phyloP scores from a whole-genome alignment of 2,797 vertebrate genomes.

The Hirundo rustica region DNA sequence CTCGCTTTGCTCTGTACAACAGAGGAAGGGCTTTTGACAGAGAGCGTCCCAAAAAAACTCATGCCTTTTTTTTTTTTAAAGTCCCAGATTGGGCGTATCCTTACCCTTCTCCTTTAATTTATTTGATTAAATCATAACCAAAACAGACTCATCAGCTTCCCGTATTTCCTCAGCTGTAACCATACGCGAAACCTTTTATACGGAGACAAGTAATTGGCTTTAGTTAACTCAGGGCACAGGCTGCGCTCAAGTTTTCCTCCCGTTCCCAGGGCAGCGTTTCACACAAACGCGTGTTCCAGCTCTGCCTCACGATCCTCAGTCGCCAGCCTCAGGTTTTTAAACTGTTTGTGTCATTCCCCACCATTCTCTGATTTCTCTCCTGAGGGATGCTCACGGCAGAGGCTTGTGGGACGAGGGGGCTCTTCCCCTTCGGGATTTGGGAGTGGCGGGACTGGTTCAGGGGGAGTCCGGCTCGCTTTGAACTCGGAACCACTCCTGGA shows the following conservation, averaged over 20 bases:
- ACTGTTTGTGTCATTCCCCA: not conserved
- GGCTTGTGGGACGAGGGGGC: not conserved
- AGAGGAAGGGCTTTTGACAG: not conserved
- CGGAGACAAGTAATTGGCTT: not conserved
- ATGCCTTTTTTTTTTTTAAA: not conserved
- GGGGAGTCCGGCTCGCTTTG: too few relatives aligned
- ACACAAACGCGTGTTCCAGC: not conserved
- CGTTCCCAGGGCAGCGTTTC: not conserved
- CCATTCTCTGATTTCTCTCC: not conserved
- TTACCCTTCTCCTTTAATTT: constrained; percentile 51
- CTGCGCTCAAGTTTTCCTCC: not conserved
- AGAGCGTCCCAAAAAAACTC: not conserved
- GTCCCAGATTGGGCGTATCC: constrained; percentile 33
- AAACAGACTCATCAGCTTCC: constrained; percentile 23
- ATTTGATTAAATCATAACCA: constrained; percentile 63
- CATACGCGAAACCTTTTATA: not conserved
- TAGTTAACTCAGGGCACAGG: not conserved
- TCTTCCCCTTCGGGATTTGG: not conserved
- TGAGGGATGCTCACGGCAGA: not conserved
- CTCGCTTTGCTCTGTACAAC: not conserved
- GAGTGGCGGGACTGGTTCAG: too few relatives aligned
- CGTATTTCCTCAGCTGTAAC: not conserved
- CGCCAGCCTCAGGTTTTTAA: not conserved
- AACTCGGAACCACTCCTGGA: not conserved
- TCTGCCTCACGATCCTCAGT: not conserved